Evolutionary conservation across 2,888 invertebrate species (phyloP).

Genomic region (Lasioglossum zephyrum): DNA sequence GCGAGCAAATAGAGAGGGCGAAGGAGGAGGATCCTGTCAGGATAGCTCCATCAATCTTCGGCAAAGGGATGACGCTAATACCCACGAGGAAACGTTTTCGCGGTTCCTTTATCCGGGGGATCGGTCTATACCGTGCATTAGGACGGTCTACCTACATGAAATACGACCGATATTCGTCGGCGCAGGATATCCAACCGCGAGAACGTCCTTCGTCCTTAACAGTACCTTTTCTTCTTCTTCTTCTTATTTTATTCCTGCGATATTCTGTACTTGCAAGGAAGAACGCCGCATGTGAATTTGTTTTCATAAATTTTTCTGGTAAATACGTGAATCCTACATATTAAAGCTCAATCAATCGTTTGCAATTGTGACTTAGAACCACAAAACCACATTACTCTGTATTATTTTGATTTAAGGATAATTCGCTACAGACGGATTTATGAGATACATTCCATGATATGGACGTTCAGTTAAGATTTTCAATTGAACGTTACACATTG

Average conservation of each 20-base stretch:
- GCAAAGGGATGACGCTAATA: constrained; percentile 81
- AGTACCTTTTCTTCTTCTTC: not conserved
- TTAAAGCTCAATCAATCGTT: too few species aligned
- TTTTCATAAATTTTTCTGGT: too few species aligned
- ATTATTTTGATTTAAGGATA: too few species aligned
- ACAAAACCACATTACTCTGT: too few species aligned
- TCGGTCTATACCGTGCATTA: constrained; percentile 68
- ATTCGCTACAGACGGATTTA: too few species aligned
- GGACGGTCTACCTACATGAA: constrained; percentile 63
- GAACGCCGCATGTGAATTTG: too few species aligned
- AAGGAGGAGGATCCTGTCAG: constrained; percentile 68
- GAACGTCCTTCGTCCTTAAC: not conserved
- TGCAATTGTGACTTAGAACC: too few species aligned
- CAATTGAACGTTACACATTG: too few species aligned
- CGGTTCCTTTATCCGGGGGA: constrained; percentile 69
- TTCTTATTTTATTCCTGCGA: not conserved
- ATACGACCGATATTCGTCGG: constrained; percentile 61
- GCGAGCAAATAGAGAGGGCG: constrained; percentile 49
- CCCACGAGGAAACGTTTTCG: constrained; percentile 75
- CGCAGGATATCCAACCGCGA: not conserved
- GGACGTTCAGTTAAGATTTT: too few species aligned
- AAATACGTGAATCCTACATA: too few species aligned
- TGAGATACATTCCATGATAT: too few species aligned
- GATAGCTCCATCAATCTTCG: constrained; percentile 82
- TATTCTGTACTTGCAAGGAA: too few species aligned